A percentile compares a stretch with the other conserved stretches of the same genome.
Evolutionary conservation across 2,113 vertebrate genomes (phyloP).

Genomic region (Dinomys branickii): DNA sequence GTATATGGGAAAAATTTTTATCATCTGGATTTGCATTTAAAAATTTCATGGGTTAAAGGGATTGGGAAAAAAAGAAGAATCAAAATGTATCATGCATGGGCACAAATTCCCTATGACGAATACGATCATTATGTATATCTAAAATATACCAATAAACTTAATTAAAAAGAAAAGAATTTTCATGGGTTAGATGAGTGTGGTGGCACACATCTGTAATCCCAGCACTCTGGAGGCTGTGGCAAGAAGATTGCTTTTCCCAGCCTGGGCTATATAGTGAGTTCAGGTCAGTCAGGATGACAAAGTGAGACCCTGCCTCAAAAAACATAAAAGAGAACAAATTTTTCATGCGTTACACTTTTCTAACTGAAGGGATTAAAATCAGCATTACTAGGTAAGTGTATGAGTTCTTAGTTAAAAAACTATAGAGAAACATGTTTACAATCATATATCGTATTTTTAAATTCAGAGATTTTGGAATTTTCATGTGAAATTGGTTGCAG

Average conservation of each 20-base stretch:
- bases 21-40: constrained; percentile 42
- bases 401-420: background rate
- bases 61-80: background rate
- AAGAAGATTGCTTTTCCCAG: background rate
- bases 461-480: background rate
- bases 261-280: background rate
- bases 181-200: background rate
- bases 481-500: background rate
- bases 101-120: background rate
- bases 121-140: background rate
- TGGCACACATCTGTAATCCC: background rate
- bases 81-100: background rate
- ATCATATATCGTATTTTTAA: background rate
- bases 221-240: background rate
- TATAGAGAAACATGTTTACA: background rate
- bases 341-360: background rate
- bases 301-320: background rate
- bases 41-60: constrained; percentile 8
- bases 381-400: background rate
- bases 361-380: background rate
- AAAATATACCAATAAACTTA: background rate
- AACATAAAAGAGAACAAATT: background rate
- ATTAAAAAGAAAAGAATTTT: background rate
- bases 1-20: constrained; percentile 16
- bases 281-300: background rate